Evolutionary conservation across 92 coral and sea anemone species (phyloP), one percentile per base, ranked within the genome.

Genomic region (Umimayanthus chanpuru): DNA sequence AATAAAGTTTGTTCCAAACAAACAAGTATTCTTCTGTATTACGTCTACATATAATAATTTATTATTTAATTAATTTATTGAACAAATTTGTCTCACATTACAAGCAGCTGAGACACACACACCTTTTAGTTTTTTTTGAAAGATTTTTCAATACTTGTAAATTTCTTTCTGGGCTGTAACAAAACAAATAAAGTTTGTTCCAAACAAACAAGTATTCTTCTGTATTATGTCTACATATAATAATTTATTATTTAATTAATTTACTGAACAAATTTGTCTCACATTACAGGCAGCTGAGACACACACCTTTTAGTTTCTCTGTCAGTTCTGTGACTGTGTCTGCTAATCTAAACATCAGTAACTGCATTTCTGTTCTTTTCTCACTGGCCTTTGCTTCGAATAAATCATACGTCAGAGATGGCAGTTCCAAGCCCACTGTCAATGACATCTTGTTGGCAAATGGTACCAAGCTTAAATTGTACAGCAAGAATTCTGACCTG

Each of bases 301-400:
- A 56, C 26, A 15, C 73, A 95, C 98, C 98, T 91, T 93, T 95
- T 10, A 95, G 75, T 80, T 92, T 92, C 39, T 95, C 90, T 73
- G 98, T 93, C 25, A 95, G 89, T 21, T 89, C 88, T 8, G 93
- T 79, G 49, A 95, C 93, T 65, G 72, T 87, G 80, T 95, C 96
- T 39, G 98, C 94, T 88, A 95, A 81, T 87, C 94, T 85, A 79
- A 95, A 89, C 70, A 95, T 88, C 8, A 95, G 86, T 44, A 79
- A 78, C 71, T 95, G 98, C 49, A 95, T 73, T 79, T 95, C 98
- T 68, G 88, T 81, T 77, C 89, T 95, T 81, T 86, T 93, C 4
- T 93, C 93, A 77, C 78, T 81, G 50, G 89, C 89, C 49, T 80
- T 95, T 67, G 94, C 93, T 84, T 95, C 94, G 86, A 86, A 93